These are phyloP conservation scores for Papilio gigon DNA, from an alignment of 2,888 invertebrate species.

Conservation along the genomic window DNA sequence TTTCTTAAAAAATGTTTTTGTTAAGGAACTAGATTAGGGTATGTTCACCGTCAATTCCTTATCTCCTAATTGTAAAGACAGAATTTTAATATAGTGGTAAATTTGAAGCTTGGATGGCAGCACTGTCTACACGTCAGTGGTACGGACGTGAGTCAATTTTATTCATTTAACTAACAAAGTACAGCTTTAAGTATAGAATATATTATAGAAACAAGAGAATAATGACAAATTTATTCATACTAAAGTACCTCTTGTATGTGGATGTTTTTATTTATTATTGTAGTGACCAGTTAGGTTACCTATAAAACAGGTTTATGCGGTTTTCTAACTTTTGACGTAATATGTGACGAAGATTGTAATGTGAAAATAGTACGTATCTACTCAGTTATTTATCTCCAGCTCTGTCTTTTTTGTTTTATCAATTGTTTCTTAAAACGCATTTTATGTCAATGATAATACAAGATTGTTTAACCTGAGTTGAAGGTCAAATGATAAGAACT, in stretches of 20 bases:
- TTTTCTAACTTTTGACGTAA: background rate
- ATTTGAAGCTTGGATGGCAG: background rate
- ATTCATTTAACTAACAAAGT: background rate
- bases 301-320: slow-evolving; percentile 6
- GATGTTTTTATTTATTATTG: slow-evolving; percentile 2
- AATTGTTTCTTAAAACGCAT: slow-evolving; percentile 1
- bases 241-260: too few relatives aligned
- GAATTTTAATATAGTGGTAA: background rate
- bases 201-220: background rate
- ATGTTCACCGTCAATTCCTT: too few relatives aligned
- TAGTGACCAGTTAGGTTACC: background rate
- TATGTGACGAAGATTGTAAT: background rate
- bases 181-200: background rate
- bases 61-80: too few relatives aligned
- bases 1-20: too few relatives aligned
- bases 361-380: background rate
- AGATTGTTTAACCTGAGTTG: slow-evolving; percentile 33
- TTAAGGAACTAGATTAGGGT: too few relatives aligned
- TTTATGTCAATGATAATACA: slow-evolving; percentile 25
- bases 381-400: background rate
- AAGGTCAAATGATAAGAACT: slow-evolving; percentile 33
- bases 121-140: background rate
- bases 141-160: background rate
- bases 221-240: too few relatives aligned
- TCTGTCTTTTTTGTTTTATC: background rate